Conservation (phyloP, 2,888 invertebrate species). For the Alsophila aescularia region DNA sequence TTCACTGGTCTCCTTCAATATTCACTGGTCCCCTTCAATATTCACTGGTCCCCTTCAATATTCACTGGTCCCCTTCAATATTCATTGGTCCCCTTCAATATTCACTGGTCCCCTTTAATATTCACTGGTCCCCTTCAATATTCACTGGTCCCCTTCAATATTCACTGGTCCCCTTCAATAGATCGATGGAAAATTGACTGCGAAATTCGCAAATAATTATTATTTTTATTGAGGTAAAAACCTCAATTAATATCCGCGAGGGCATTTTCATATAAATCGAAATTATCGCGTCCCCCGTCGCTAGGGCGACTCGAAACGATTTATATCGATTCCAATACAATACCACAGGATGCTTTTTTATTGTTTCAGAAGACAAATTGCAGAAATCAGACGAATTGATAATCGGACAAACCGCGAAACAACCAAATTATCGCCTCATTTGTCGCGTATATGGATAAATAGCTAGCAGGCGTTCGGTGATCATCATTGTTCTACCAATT, state of each 20-base stretch:
- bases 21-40: slow-evolving; percentile 10
- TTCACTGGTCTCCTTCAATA: slow-evolving; percentile 9
- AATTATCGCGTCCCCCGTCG: slow-evolving; percentile 30
- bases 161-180: slow-evolving; percentile 8
- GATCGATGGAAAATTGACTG: slow-evolving; percentile 11
- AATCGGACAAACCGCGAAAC: no score
- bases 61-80: slow-evolving; percentile 10
- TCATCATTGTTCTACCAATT: no score
- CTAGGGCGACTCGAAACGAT: slow-evolving; percentile 23
- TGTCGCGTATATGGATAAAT: slow-evolving; percentile 9
- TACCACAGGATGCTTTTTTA: slow-evolving; percentile 37
- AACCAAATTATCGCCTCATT: slow-evolving; percentile 35
- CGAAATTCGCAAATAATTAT: slow-evolving; percentile 18
- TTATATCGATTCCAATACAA: slow-evolving; percentile 45
- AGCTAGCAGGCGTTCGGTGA: no score
- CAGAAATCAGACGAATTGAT: no score
- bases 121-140: slow-evolving; percentile 10
- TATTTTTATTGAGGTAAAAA: slow-evolving; percentile 37
- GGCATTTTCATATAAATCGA: slow-evolving; percentile 46
- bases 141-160: slow-evolving; percentile 10
- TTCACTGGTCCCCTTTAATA: slow-evolving; percentile 10
- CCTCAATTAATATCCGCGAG: slow-evolving; percentile 35
- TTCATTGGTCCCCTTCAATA: slow-evolving; percentile 11
- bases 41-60: slow-evolving; percentile 10
- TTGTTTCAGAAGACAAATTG: slow-evolving; percentile 39